Evolutionary conservation across 2,888 invertebrate genomes (phyloP).

Genomic region (Drosophila nigricruria): DNA sequence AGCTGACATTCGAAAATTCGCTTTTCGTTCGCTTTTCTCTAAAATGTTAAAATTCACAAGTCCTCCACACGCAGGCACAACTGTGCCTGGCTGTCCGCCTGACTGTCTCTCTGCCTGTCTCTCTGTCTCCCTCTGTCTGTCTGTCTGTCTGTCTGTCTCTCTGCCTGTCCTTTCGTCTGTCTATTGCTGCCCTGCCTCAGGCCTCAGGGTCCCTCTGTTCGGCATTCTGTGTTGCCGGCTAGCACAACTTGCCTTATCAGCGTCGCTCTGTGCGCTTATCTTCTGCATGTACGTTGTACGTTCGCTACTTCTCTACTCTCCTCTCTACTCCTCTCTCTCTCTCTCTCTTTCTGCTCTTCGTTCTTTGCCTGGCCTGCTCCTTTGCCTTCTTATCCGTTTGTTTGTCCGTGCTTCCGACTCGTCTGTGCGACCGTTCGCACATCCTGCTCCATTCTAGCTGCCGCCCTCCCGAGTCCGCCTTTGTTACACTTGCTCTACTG

Average conservation of each 20-base stretch:
- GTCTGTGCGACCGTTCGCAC: slow-evolving; percentile 80
- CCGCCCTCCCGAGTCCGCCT: too few species aligned
- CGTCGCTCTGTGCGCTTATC: slow-evolving; percentile 75
- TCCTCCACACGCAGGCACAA: slow-evolving; percentile 51
- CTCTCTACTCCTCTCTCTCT: slow-evolving; percentile 5
- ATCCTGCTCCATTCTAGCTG: slow-evolving; percentile 64
- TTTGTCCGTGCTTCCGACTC: slow-evolving; percentile 78
- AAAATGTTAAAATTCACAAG: slow-evolving; percentile 82
- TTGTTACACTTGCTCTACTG: slow-evolving; percentile 32
- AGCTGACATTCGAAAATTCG: slow-evolving; percentile 69
- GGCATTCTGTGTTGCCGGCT: slow-evolving; percentile 34
- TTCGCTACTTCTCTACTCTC: slow-evolving; percentile 36
- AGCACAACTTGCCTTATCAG: slow-evolving; percentile 71
- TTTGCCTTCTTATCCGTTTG: slow-evolving; percentile 77
- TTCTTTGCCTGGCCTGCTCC: slow-evolving; percentile 11
- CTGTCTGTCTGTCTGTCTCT: slow-evolving; percentile 33
- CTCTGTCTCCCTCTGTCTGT: slow-evolving; percentile 20
- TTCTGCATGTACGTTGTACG: slow-evolving; percentile 71
- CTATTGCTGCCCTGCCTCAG: slow-evolving; percentile 31
- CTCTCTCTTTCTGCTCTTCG: slow-evolving; percentile 12
- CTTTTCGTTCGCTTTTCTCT: slow-evolving; percentile 76
- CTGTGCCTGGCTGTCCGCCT: slow-evolving; percentile 8
- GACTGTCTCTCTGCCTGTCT: slow-evolving; percentile 14
- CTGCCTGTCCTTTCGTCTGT: slow-evolving; percentile 36
- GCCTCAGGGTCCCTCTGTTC: slow-evolving; percentile 8